These are phyloP conservation scores for Oscheius sp. DNA, from an alignment of 2,888 invertebrate genomes.

Conservation along the genomic window DNA sequence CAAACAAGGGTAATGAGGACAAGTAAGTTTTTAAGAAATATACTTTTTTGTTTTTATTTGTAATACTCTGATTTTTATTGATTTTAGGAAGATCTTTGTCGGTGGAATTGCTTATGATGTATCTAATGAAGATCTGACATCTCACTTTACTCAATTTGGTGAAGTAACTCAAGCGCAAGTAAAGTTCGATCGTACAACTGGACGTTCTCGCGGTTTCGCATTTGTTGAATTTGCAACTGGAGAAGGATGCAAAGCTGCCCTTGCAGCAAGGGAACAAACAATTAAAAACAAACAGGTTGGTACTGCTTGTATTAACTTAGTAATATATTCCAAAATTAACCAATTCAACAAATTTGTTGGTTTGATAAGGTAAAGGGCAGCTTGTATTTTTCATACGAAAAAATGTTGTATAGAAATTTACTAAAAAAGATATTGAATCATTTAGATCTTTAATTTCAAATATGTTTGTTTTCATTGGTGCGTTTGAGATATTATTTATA, in stretches of 20 bases:
- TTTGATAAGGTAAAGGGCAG: no score
- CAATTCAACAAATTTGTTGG: no score
- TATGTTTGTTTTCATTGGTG: no score
- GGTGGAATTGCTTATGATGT: conserved; percentile 70
- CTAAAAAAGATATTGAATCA: no score
- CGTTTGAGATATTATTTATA: not conserved
- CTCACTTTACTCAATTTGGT: conserved; percentile 68
- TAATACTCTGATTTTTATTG: not conserved
- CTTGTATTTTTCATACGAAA: no score
- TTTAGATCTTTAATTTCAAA: no score
- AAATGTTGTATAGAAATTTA: no score
- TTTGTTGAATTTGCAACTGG: conserved; percentile 70
- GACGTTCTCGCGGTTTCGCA: conserved; percentile 70
- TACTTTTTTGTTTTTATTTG: not conserved
- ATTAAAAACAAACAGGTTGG: conserved; percentile 65
- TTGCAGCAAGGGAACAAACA: conserved; percentile 63
- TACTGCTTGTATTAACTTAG: no score
- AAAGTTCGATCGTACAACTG: conserved; percentile 70
- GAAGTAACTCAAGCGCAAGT: conserved; percentile 67
- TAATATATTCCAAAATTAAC: no score
- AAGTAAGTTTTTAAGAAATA: conserved; percentile 35
- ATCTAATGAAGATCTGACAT: conserved; percentile 66
- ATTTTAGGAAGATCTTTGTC: conserved; percentile 70
- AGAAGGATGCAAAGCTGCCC: conserved; percentile 66
- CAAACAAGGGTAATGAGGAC: conserved; percentile 62